These are phyloP conservation scores for Masnerella sp. DNA, from an alignment of 2,888 invertebrate species.

Conservation along the genomic window DNA sequence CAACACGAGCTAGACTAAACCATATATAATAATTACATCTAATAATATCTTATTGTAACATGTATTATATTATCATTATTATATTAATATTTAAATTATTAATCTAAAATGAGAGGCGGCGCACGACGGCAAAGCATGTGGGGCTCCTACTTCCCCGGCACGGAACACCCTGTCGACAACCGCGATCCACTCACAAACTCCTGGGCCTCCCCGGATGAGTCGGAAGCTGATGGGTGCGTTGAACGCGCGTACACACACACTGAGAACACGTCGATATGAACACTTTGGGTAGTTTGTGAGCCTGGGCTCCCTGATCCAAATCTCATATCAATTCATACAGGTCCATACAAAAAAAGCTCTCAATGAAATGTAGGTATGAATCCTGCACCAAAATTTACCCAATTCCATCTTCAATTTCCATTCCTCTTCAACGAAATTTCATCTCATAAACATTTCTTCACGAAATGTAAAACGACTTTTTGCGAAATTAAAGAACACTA, in stretches of 20 bases:
- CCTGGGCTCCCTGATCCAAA: slow-evolving; percentile 67
- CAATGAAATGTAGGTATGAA: too few species aligned
- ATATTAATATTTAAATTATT: slow-evolving; percentile 76
- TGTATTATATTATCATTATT: slow-evolving; percentile 76
- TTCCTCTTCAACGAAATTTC: too few species aligned
- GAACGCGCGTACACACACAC: slow-evolving; percentile 30
- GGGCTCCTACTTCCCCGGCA: slow-evolving; percentile 75
- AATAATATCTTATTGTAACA: slow-evolving; percentile 78
- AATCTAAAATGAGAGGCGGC: slow-evolving; percentile 77
- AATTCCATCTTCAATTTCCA: too few species aligned
- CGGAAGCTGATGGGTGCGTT: too few species aligned
- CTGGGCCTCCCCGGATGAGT: not conserved
- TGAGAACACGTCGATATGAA: slow-evolving; percentile 73
- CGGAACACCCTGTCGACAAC: slow-evolving; percentile 77
- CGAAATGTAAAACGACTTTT: too few species aligned
- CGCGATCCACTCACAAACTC: slow-evolving; percentile 63
- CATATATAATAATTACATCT: slow-evolving; percentile 78
- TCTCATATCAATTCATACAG: not conserved
- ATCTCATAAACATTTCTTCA: too few species aligned
- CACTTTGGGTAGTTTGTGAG: slow-evolving; percentile 75
- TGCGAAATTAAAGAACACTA: too few species aligned
- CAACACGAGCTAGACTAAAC: slow-evolving; percentile 78
- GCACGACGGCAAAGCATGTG: slow-evolving; percentile 77
- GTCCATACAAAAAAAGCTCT: too few species aligned
- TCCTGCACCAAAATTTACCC: too few species aligned